A percentile compares a stretch with the other conserved stretches of the same genome.
These are phyloP conservation scores for Drosophila arizonae DNA, from an alignment of 1,140 invertebrate species.

Conservation along the genomic window DNA sequence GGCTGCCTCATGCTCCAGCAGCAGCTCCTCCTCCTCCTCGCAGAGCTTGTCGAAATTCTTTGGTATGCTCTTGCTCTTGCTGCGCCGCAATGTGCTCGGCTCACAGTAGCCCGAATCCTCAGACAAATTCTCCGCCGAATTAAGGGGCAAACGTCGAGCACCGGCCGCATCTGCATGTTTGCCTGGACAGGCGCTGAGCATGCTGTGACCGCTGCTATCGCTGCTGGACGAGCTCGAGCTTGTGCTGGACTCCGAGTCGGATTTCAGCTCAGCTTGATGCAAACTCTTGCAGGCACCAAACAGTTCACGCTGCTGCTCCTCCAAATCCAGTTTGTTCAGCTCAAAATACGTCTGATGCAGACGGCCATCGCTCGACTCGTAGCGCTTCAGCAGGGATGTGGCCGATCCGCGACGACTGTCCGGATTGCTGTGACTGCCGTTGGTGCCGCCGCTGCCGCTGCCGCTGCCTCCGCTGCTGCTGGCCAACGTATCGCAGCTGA, in stretches of 20 bases:
- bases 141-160: slow-evolving; percentile 61
- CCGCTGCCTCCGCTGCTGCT: slow-evolving; percentile 44
- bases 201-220: slow-evolving; percentile 63
- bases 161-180: slow-evolving; percentile 19
- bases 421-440: slow-evolving; percentile 63
- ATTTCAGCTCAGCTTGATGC: slow-evolving; percentile 58
- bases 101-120: slow-evolving; percentile 90
- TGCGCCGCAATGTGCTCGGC: slow-evolving; percentile 82
- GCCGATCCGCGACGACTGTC: slow-evolving; percentile 68
- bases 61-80: slow-evolving; percentile 83
- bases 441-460: slow-evolving; percentile 46
- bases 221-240: slow-evolving; percentile 39
- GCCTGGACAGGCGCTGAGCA: slow-evolving; percentile 49
- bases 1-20: slow-evolving; percentile 2
- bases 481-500: slow-evolving; percentile 78
- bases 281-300: slow-evolving; percentile 51
- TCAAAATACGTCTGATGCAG: slow-evolving; percentile 80
- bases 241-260: slow-evolving; percentile 64
- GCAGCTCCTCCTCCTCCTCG: slow-evolving; percentile 69
- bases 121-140: slow-evolving; percentile 88
- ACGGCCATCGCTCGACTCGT: slow-evolving; percentile 70
- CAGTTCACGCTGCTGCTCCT: slow-evolving; percentile 51
- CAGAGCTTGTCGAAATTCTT: slow-evolving; percentile 82
- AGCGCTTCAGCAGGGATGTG: slow-evolving; percentile 68
- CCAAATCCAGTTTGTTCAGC: slow-evolving; percentile 76